Evolutionary conservation across 2,113 vertebrate species (phyloP), one percentile per base, ranked within the genome.

Genomic region (Indicator indicator): DNA sequence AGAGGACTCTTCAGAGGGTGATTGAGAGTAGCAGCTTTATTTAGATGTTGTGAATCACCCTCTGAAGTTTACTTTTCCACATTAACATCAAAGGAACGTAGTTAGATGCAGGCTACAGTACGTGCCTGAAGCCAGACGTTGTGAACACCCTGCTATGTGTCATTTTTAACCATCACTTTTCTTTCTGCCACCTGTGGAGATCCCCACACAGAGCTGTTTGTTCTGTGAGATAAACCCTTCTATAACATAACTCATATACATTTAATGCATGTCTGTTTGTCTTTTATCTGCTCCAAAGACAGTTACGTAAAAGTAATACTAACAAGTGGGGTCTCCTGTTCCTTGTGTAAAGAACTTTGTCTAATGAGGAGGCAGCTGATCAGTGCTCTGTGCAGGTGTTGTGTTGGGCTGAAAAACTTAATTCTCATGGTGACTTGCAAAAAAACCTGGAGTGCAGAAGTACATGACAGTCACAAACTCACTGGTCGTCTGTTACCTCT

Each of bases 401-500:
- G 0, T 33, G 28, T 65, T 71, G 30, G 88, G 33, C 59, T 83
- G 74, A 87, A 32, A 83, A 79, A 54, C 16, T 72, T 84, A 11
- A 82, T 70, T 88, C 50, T 95, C 88, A 86, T 7, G 8, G 19
- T 95, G 91, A 94, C 78, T 93, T 96, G 76, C 56, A 88, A 71
- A 84, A 55, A 73, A 73, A 81, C 2, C 7, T 36, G 62, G 16
- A 81, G 18, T 17, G 54, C 55, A 36, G 42, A 77, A 68, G 83
- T 54, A 40, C 19, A 20, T 74, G 73, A 58, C 4, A 9, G 20
- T 11, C 23, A 48, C 60, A 80, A 83, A 77, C 10, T 7, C 8
- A 0, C 5, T 24, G 36, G 16, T 91, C 85, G 69, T 44, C 21
- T 7, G 1, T 55, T 55, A 9, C 27, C 24, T 85, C 73, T 77